Conservation (phyloP, 35 echinoderm and acorn worm species). For the Ophioderma brevispina region DNA sequence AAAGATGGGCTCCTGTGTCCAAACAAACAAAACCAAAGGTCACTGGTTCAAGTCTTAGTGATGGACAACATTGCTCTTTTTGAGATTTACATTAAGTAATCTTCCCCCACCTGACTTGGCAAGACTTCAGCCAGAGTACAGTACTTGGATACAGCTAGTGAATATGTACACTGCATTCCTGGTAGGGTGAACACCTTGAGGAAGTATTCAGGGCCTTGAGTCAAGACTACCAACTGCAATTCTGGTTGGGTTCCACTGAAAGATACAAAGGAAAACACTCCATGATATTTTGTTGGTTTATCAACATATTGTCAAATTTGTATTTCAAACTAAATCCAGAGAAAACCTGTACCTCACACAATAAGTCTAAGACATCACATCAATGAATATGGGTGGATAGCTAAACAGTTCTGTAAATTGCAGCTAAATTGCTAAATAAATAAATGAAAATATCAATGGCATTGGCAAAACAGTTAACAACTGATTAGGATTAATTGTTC, state of each 20-base stretch:
- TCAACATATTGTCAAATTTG: no score
- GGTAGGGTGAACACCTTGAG: constrained; percentile 81
- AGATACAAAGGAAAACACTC: background rate
- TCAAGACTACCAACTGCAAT: constrained; percentile 66
- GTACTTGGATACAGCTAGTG: constrained; percentile 45
- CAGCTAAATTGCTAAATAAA: no score
- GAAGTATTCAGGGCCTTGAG: constrained; percentile 40
- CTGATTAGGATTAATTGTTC: no score
- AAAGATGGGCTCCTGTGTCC: constrained; percentile 79
- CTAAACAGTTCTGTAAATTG: no score
- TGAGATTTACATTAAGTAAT: background rate
- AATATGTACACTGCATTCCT: constrained; percentile 70
- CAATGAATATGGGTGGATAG: no score
- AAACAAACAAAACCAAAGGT: background rate
- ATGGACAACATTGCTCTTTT: background rate
- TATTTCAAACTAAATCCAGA: no score
- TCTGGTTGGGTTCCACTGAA: background rate
- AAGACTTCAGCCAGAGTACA: constrained; percentile 58
- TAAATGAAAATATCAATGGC: no score
- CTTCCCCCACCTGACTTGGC: constrained; percentile 60
- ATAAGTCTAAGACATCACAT: no score
- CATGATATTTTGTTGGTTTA: no score
- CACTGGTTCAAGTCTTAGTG: background rate
- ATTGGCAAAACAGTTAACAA: no score
- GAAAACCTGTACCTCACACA: no score